These are phyloP conservation scores for Enteromius unitaeniatus DNA, from an alignment of 2,797 vertebrate genomes.

Conservation along the genomic window DNA sequence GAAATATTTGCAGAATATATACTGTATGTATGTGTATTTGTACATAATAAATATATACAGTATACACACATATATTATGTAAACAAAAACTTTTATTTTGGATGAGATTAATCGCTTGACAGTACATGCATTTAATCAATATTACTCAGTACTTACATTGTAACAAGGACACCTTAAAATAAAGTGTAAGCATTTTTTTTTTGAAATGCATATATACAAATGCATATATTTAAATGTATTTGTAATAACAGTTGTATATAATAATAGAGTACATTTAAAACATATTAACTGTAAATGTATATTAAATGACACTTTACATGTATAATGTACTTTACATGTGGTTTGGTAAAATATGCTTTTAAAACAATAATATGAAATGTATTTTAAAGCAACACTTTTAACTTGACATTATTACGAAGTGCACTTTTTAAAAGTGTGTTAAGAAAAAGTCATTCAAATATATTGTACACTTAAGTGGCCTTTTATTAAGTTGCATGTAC, in stretches of 20 bases:
- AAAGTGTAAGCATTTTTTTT: not conserved
- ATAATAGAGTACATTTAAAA: not conserved
- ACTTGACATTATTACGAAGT: not conserved
- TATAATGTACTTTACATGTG: not conserved
- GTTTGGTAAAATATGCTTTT: not conserved
- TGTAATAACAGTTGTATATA: not conserved
- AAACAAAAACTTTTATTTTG: no score
- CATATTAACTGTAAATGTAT: not conserved
- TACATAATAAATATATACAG: no score
- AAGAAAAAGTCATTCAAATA: not conserved
- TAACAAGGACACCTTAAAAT: not conserved
- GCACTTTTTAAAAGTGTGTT: not conserved
- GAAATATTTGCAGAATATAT: no score
- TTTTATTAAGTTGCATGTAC: not conserved
- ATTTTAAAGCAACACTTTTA: not conserved
- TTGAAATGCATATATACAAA: not conserved
- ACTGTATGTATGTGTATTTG: no score
- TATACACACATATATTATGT: no score
- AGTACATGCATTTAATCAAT: not conserved
- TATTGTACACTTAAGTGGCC: not conserved
- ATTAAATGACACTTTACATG: not conserved
- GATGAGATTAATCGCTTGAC: no score
- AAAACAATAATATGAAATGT: not conserved
- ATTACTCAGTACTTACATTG: not conserved
- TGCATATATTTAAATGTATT: not conserved